Conservation (phyloP, 2,888 invertebrate species). For the Nebria brevicollis region DNA sequence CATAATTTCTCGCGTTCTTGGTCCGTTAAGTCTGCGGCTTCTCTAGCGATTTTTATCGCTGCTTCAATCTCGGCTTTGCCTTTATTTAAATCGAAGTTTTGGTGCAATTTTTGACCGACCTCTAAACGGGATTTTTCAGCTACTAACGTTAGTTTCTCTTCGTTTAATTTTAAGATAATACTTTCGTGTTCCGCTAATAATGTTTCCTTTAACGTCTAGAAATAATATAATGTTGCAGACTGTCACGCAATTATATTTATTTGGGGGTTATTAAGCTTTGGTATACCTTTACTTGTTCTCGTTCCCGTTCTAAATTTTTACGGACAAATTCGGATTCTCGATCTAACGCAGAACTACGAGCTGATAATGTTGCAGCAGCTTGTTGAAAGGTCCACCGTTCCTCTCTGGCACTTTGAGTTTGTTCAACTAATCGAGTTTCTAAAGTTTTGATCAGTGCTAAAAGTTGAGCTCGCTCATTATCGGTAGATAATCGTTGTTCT, state of each 20-base stretch:
- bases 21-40: constrained; percentile 59
- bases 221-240: constrained; percentile 16
- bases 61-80: constrained; percentile 61
- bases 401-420: constrained; percentile 64
- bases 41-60: constrained; percentile 61
- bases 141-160: constrained; percentile 66
- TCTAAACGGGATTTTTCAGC: constrained; percentile 60
- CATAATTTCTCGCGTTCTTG: constrained; percentile 58
- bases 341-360: constrained; percentile 70
- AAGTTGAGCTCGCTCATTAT: constrained; percentile 67
- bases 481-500: constrained; percentile 67
- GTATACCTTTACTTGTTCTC: constrained; percentile 69
- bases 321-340: constrained; percentile 70
- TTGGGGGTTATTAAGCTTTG: neutral
- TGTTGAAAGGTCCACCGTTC: constrained; percentile 66
- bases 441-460: constrained; percentile 67
- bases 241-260: neutral
- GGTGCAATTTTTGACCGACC: constrained; percentile 57
- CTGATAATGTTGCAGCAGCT: constrained; percentile 70
- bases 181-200: constrained; percentile 70
- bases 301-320: constrained; percentile 68
- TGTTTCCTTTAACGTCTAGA: constrained; percentile 66
- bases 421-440: constrained; percentile 69
- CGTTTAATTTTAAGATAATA: constrained; percentile 68
- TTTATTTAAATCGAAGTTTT: constrained; percentile 58